Evolutionary conservation across 2,888 invertebrate genomes (phyloP).

Genomic region (Hirtodrosophila cameraria): DNA sequence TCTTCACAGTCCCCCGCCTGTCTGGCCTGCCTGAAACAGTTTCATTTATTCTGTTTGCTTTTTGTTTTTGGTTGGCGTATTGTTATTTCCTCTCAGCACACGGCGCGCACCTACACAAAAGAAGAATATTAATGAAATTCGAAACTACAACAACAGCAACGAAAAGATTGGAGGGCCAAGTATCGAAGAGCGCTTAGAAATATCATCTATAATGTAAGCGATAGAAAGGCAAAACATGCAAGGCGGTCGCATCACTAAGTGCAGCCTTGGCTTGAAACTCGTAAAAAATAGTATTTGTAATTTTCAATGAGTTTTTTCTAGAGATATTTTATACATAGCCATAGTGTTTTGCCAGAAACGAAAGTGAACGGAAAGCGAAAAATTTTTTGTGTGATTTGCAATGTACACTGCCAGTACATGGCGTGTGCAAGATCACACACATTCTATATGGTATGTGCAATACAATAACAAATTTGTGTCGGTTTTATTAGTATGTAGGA

Average conservation of each 20-base stretch:
- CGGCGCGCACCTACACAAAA: conserved; percentile 53
- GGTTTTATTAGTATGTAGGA: too few relatives aligned
- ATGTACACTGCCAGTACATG: too few relatives aligned
- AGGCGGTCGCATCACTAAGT: conserved; percentile 27
- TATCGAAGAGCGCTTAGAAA: conserved; percentile 40
- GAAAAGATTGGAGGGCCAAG: not conserved
- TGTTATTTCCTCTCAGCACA: conserved; percentile 55
- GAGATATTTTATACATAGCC: conserved; percentile 2
- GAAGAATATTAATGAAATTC: conserved; percentile 70
- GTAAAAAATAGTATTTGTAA: conserved; percentile 21
- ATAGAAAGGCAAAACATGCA: conserved; percentile 25
- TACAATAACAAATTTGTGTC: too few relatives aligned
- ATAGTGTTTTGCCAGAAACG: too few relatives aligned
- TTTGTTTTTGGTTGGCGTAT: conserved; percentile 25
- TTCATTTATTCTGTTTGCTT: conserved; percentile 40
- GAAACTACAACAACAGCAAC: conserved; percentile 54
- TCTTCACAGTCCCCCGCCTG: conserved; percentile 1
- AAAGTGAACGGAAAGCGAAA: too few relatives aligned
- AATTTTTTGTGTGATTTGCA: too few relatives aligned
- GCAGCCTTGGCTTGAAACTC: conserved; percentile 45
- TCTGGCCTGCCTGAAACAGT: conserved; percentile 11
- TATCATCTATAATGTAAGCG: conserved; percentile 63
- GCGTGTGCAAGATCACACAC: too few relatives aligned
- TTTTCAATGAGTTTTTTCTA: conserved; percentile 22
- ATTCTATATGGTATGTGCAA: too few relatives aligned